Evolutionary conservation across 53 echinoderm and acorn worm genomes (phyloP), one percentile per base, ranked within the genome.

Genomic region (Antedon mediterranea): DNA sequence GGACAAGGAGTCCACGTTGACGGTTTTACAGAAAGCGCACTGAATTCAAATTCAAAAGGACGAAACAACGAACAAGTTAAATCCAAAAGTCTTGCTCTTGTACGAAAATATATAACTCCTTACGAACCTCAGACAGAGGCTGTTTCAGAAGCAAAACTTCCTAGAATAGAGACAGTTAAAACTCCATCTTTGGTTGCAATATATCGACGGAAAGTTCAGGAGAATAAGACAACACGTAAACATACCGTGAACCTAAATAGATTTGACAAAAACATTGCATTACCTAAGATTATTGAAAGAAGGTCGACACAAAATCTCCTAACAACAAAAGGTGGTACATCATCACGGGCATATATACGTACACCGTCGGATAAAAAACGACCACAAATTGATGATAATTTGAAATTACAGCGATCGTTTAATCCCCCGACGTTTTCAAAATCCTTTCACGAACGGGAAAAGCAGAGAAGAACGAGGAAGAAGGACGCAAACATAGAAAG

Each of bases 1-100:
- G 94, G 94, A 0, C 85, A 89, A 78, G 89, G 87, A 27, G 94
- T 94, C 32, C 86, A 91, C 34, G 94, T 94, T 0, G 94, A 94
- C 73, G 94, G 94, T 26, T 85, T 84, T 73, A 81, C 89, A 31
- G 79, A 85, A 13, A 94, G 94, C 75, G 72, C 73, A 27, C 83
- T 88, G 83, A 94, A 94, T 72, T 88, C 89, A 4, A 89, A 88
- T 43, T 87, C 93, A 0, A 87, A 87, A 74, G 78, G 78, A 20
- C 76, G 79, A 0, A 34, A 43, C 1, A 6, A 42, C 33, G 82
- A 85, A 0, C 57, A 57, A 57, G 23, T 57, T 13, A 57, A 57
- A 57, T 2, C 11, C 2, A 57, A 57, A 57, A 57, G 57, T 23
- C 26, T 57, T 14, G 13, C 26, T 3, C 57, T 57, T 57, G 20